These are phyloP conservation scores for Rhaphigaster nebulosa DNA, from an alignment of 2,888 invertebrate genomes.

Conservation along the genomic window DNA sequence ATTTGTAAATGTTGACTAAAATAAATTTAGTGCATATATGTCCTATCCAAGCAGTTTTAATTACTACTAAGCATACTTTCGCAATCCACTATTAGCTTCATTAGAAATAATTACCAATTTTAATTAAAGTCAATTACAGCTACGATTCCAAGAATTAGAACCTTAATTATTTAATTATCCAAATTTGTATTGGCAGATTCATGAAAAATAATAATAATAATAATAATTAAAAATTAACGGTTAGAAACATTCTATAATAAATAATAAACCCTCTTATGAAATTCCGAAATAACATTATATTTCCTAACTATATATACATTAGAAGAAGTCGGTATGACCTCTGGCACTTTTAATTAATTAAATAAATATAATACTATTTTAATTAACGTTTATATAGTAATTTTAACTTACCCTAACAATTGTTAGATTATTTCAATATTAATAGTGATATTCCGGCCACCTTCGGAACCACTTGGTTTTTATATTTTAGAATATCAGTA, in stretches of 20 bases:
- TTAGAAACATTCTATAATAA: not conserved
- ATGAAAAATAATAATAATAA: too few relatives aligned
- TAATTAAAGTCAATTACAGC: not conserved
- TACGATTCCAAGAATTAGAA: not conserved
- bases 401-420: too few relatives aligned
- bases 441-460: too few relatives aligned
- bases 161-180: not conserved
- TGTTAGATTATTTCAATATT: too few relatives aligned
- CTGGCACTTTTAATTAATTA: too few relatives aligned
- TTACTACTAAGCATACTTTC: not conserved
- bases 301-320: not conserved
- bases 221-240: not conserved
- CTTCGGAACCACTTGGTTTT: too few relatives aligned
- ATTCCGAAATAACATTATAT: slow-evolving; percentile 1
- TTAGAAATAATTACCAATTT: not conserved
- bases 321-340: not conserved
- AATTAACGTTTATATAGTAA: too few relatives aligned
- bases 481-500: too few relatives aligned
- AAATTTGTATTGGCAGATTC: too few relatives aligned
- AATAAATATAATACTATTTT: too few relatives aligned
- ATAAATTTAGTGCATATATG: not conserved
- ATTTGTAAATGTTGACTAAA: too few relatives aligned
- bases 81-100: not conserved
- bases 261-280: not conserved
- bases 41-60: not conserved